Percentiles rank a stretch among this genome's conserved stretches.
phyloP scores from a whole-genome alignment of 2,888 invertebrate species.

The Drosophila barbarae region DNA sequence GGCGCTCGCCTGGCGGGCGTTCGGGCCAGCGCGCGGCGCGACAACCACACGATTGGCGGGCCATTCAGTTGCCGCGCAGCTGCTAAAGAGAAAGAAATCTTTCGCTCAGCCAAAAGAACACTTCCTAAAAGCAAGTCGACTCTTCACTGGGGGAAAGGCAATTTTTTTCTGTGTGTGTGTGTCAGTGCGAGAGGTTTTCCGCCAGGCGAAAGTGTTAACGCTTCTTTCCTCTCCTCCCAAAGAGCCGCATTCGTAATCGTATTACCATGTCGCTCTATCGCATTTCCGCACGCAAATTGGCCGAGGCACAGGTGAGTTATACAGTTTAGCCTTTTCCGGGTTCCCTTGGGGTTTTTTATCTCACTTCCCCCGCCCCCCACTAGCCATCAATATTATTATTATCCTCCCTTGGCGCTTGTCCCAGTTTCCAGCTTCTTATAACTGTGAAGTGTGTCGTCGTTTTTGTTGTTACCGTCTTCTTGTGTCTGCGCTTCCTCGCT shows the following conservation, averaged over 20 bases:
- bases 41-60: neutral
- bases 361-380: neutral
- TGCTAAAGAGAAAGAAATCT: conserved; percentile 51
- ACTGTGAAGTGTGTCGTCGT: conserved; percentile 30
- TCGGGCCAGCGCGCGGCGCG: conserved; percentile 1
- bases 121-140: conserved; percentile 50
- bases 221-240: conserved; percentile 30
- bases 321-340: neutral
- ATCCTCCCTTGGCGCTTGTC: neutral
- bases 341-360: neutral
- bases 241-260: conserved; percentile 37
- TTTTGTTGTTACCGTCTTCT: conserved; percentile 21
- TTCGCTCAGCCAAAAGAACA: conserved; percentile 58
- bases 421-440: conserved; percentile 9
- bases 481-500: conserved; percentile 2
- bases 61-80: conserved; percentile 66
- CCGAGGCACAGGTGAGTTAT: conserved; percentile 83
- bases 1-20: neutral
- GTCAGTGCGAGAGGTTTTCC: conserved; percentile 51
- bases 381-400: neutral
- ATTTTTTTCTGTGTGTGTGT: conserved; percentile 72
- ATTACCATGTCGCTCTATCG: conserved; percentile 84
- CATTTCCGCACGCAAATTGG: conserved; percentile 83
- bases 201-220: conserved; percentile 42
- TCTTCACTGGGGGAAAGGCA: conserved; percentile 62